Evolutionary conservation across 2,113 vertebrate genomes (phyloP), one percentile per base, ranked within the genome.

Genomic region (Tiliqua scincoides): DNA sequence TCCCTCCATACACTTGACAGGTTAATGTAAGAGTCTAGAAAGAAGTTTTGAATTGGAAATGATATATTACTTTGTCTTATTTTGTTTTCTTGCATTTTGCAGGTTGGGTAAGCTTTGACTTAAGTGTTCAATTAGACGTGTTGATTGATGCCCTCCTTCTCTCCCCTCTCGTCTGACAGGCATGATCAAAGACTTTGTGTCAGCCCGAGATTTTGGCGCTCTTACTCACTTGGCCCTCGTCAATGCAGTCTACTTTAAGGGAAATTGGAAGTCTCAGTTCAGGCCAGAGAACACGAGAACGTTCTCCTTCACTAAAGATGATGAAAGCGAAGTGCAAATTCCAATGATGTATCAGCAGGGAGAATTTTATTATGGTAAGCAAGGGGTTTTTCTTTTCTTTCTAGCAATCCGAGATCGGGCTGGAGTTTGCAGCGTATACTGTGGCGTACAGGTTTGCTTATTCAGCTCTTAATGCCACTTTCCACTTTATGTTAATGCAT

Each of bases 281-380:
- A 96, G 98, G 89, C 98, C 98, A 23, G 99, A 99, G 90, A 98
- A 99, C 88, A 99, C 99, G 79, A 97, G 98, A 93, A 99, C 98
- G 7, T 99, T 99, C 94, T 99, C 98, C 86, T 99, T 99, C 93
- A 99, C 98, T 93, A 98, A 97, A 94, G 99, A 99, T 83, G 98
- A 99, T 74, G 98, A 99, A 96, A 98, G 97, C 79, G 98, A 99
- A 91, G 98, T 99, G 32, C 99, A 99, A 94, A 99, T 99, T 80
- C 98, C 98, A 63, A 99, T 99, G 99, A 99, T 99, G 99, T 99
- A 99, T 96, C 99, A 99, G 78, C 98, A 98, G 94, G 99, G 98
- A 91, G 98, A 99, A 92, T 99, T 99, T 96, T 99, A 98, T 96
- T 99, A 99, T 0, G 99, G 99, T 99, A 91, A 92, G 96, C 80